These are phyloP conservation scores for Hippolais icterina DNA, from an alignment of 2,113 vertebrate species.

Conservation along the genomic window DNA sequence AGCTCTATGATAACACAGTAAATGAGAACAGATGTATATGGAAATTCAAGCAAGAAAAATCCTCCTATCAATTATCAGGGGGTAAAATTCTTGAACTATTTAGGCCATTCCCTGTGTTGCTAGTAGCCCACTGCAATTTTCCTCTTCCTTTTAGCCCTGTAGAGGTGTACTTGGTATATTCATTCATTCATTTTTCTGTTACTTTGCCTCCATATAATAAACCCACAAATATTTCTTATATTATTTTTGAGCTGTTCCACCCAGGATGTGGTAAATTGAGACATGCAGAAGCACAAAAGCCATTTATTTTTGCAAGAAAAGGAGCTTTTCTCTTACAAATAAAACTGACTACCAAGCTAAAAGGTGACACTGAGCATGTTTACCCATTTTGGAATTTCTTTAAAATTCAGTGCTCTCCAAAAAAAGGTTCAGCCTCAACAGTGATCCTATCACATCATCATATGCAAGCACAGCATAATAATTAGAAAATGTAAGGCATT, in stretches of 20 bases:
- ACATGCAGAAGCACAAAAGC: not conserved
- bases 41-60: not conserved
- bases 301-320: not conserved
- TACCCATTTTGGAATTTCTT: not conserved
- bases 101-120: not conserved
- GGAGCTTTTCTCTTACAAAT: not conserved
- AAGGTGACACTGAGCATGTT: not conserved
- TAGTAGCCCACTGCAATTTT: not conserved
- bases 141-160: not conserved
- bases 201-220: not conserved
- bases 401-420: not conserved
- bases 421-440: not conserved
- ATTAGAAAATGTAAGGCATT: not conserved
- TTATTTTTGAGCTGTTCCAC: not conserved
- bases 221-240: not conserved
- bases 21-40: not conserved
- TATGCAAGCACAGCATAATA: not conserved
- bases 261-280: not conserved
- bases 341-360: not conserved
- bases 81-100: not conserved
- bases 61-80: not conserved
- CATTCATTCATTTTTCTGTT: not conserved
- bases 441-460: not conserved
- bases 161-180: not conserved
- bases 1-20: not conserved